These are phyloP conservation scores for Falco cherrug DNA, from an alignment of 2,797 vertebrate genomes.

Conservation along the genomic window DNA sequence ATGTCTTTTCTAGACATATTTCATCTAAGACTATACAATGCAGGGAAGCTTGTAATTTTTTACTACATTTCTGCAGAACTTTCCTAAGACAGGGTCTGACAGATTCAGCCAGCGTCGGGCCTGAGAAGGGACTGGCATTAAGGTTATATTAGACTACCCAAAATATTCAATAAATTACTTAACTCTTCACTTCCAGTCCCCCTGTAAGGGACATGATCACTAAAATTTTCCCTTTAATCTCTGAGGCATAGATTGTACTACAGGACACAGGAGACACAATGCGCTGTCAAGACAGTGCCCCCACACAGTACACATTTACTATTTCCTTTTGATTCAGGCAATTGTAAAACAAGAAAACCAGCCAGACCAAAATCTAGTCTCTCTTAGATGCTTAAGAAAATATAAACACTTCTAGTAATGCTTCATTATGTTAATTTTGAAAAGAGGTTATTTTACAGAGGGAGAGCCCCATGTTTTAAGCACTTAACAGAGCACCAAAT, in stretches of 20 bases:
- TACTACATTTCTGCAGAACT: neutral
- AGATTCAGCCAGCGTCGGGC: neutral
- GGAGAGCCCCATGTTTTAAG: fast-evolving
- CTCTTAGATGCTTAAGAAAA: neutral
- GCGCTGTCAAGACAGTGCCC: neutral
- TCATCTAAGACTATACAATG: neutral
- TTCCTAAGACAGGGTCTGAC: neutral
- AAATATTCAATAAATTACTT: neutral
- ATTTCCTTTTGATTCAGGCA: neutral
- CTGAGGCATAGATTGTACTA: neutral
- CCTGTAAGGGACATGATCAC: neutral
- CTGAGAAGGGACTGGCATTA: neutral
- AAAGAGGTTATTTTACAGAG: neutral
- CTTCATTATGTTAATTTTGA: neutral
- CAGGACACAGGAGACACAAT: neutral
- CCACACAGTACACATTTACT: neutral
- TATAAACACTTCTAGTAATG: neutral
- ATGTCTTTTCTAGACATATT: neutral
- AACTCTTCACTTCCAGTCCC: neutral
- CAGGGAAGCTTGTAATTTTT: neutral
- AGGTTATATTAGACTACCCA: neutral
- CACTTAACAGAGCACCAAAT: neutral
- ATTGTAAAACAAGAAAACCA: neutral
- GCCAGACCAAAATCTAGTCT: neutral
- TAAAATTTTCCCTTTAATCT: neutral